Base-by-base conservation (phyloP, 2,888 invertebrate genomes). In the Apoda limacodes region DNA sequence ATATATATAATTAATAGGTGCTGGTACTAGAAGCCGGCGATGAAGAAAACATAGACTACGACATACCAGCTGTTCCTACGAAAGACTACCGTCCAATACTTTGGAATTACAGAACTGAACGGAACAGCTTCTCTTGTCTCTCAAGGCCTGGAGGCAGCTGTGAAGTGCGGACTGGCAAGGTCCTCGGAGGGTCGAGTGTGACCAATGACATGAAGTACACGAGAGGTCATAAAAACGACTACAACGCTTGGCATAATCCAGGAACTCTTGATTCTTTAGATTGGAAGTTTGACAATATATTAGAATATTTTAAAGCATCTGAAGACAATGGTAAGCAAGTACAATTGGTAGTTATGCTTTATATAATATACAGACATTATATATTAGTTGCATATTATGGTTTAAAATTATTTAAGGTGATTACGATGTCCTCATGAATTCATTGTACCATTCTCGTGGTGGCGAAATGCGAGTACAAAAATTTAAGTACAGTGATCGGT, bases 131-230 rank as follows among this genome's bases (percentile, higher is more conserved):
- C 54, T 78, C 80, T 13, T 81, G 81, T 28, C 55, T 81, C 1
- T 78, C 76, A 0, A 47, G 76, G 13, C 67, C 75, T 25, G 69
- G 72, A 9, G 78, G 76, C 9, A 66, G 64, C 40, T 80, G 81
- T 34, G 75, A 76, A 36, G 69, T 81, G 12, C 60, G 58, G 31
- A 71, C 69, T 2, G 81, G 78, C 2, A 80, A 75, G 48, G 78
- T 76, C 1, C 52, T 81, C 1, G 81, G 81, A 3, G 81, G 81
- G 0, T 78, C 80, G 23, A 72, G 74, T 15, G 80, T 78, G 2
- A 66, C 56, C 5, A 74, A 71, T 14, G 74, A 78, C 32, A 78
- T 80, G 78, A 81, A 81, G 52, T 81, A 81, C 40, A 71, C 71
- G 2, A 54, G 81, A 39, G 81, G 81, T 0, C 61, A 65, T 10